Conservation (phyloP, 2,888 invertebrate species). For the Habroteleia sp. region DNA sequence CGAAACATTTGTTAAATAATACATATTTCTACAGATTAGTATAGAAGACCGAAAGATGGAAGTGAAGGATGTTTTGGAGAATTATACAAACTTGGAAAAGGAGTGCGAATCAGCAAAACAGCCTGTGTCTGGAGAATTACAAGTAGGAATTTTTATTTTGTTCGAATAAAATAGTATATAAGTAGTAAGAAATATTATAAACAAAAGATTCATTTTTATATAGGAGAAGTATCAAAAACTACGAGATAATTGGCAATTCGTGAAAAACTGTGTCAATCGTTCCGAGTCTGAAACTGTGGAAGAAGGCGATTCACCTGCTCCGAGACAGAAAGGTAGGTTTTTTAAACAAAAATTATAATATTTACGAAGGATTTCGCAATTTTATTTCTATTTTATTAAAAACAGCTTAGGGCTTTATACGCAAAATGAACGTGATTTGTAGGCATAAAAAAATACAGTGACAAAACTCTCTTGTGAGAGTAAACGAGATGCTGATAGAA, state of each 20-base stretch:
- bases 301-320: constrained; percentile 41
- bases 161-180: background rate
- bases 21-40: constrained; percentile 74
- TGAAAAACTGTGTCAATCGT: constrained; percentile 78
- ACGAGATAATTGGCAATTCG: constrained; percentile 82
- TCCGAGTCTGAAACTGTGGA: constrained; percentile 61
- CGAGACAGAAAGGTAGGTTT: constrained; percentile 70
- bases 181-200: background rate
- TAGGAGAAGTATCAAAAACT: constrained; percentile 83
- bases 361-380: too few species aligned
- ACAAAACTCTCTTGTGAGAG: background rate
- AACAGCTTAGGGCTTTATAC: too few species aligned
- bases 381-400: too few species aligned
- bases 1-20: too few species aligned
- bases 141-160: constrained; percentile 73
- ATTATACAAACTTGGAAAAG: constrained; percentile 85
- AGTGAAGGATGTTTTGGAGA: constrained; percentile 85
- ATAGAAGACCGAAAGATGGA: constrained; percentile 84
- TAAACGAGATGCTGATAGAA: constrained; percentile 38
- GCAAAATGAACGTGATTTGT: too few species aligned
- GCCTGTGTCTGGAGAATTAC: constrained; percentile 81
- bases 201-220: background rate
- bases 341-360: background rate
- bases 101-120: constrained; percentile 82
- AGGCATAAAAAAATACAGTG: too few species aligned